Conservation (phyloP, 30 jellyfish, hydroid and myxozoan genomes). For the Cassiopea xamachana region DNA sequence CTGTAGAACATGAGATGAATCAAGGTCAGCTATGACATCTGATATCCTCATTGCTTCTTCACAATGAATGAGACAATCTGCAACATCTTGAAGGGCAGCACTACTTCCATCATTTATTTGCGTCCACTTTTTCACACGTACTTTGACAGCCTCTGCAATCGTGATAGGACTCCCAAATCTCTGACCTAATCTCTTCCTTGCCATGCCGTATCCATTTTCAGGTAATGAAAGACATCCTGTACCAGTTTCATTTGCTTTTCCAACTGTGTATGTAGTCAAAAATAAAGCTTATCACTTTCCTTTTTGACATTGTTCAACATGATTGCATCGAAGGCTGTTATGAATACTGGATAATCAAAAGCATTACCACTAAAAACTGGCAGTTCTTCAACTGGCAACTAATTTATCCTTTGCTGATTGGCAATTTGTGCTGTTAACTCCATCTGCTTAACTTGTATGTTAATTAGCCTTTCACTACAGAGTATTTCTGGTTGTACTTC, state of each 20-base stretch:
- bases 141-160: conserved; percentile 11
- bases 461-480: conserved; percentile 8
- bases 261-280: conserved; percentile 16
- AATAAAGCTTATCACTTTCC: conserved; percentile 16
- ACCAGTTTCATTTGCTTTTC: conserved; percentile 26
- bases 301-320: not conserved
- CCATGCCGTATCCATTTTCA: conserved; percentile 21
- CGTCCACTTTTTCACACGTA: conserved; percentile 1
- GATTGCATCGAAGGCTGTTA: conserved; percentile 41
- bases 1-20: not conserved
- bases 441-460: conserved; percentile 30
- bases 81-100: conserved; percentile 9
- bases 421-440: conserved; percentile 12
- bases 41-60: conserved; percentile 11
- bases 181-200: conserved; percentile 23
- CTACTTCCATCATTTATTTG: conserved; percentile 21
- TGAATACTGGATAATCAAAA: conserved; percentile 49
- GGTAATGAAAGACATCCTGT: conserved; percentile 24
- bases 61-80: conserved; percentile 35
- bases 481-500: conserved; percentile 38
- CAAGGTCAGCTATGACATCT: conserved; percentile 5
- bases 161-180: conserved; percentile 26
- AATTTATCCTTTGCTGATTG: conserved; percentile 24
- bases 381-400: conserved; percentile 44
- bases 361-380: conserved; percentile 30